Conservation (phyloP, 1,140 invertebrate species). For the Monochamus saltuarius region DNA sequence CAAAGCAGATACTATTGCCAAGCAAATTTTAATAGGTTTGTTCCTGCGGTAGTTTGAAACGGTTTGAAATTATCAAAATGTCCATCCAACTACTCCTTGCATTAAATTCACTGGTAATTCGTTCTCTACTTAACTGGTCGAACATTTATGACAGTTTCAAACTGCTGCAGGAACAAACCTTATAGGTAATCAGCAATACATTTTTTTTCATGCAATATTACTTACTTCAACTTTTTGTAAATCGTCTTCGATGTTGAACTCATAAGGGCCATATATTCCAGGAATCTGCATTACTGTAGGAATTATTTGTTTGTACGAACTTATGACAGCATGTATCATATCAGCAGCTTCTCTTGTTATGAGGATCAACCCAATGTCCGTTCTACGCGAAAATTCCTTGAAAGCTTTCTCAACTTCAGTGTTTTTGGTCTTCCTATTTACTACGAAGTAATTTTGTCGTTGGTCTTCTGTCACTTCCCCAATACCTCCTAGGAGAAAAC, state of each 20-base stretch:
- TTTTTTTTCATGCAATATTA: too few relatives aligned
- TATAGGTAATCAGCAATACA: too few relatives aligned
- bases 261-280: constrained; percentile 33
- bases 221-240: background rate
- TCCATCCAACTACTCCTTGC: too few relatives aligned
- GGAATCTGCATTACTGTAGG: constrained; percentile 31
- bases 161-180: too few relatives aligned
- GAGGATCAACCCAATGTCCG: constrained; percentile 25
- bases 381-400: constrained; percentile 14
- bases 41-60: too few relatives aligned
- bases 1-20: too few relatives aligned
- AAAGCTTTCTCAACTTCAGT: constrained; percentile 19
- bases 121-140: too few relatives aligned
- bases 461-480: constrained; percentile 21
- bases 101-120: too few relatives aligned
- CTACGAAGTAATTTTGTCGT: constrained; percentile 24
- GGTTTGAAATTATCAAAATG: too few relatives aligned
- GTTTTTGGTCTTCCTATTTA: constrained; percentile 14
- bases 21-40: too few relatives aligned
- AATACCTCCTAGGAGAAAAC: constrained; percentile 31
- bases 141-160: too few relatives aligned
- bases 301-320: constrained; percentile 4
- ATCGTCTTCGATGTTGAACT: constrained; percentile 12
- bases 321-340: constrained; percentile 13
- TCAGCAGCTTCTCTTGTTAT: constrained; percentile 30